A percentile compares a stretch with the other conserved stretches of the same genome.
These are phyloP conservation scores for Dendroctonus valens DNA, from an alignment of 1,140 invertebrate species.

Conservation along the genomic window DNA sequence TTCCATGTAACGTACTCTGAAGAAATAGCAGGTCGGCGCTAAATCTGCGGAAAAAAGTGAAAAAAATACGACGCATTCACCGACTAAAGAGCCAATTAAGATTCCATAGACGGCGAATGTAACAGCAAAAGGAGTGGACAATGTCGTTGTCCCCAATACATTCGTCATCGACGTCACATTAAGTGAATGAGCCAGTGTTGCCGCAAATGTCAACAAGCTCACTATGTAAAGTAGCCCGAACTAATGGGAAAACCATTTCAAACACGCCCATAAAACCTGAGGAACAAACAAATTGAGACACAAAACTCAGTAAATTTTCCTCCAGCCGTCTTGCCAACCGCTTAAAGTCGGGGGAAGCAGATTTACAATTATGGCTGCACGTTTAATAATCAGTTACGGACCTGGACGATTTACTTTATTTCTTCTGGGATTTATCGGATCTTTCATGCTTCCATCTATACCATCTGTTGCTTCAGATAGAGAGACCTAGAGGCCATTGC, in stretches of 20 bases:
- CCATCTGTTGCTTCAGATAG: no score
- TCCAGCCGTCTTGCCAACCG: slow-evolving; percentile 9
- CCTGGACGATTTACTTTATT: slow-evolving; percentile 18
- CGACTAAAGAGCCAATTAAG: slow-evolving; percentile 20
- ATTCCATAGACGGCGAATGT: slow-evolving; percentile 25
- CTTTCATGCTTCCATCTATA: no score
- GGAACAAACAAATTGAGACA: slow-evolving; percentile 5
- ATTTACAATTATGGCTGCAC: slow-evolving; percentile 11
- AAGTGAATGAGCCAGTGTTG: slow-evolving; percentile 17
- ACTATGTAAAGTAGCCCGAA: no score
- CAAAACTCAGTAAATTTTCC: slow-evolving; percentile 5
- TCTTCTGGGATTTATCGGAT: no score
- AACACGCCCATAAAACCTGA: slow-evolving; percentile 5
- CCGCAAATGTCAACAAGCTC: not conserved
- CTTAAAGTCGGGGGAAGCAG: slow-evolving; percentile 9
- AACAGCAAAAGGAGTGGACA: slow-evolving; percentile 23
- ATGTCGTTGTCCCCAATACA: slow-evolving; percentile 22
- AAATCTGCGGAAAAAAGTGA: slow-evolving; percentile 1
- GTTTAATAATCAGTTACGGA: slow-evolving; percentile 15
- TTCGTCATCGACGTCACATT: slow-evolving; percentile 9
- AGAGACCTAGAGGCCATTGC: no score
- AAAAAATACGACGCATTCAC: slow-evolving; percentile 7
- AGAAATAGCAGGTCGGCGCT: no score
- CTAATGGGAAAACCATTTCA: not conserved
- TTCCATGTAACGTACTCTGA: no score